Percentiles rank a stretch among this genome's conserved stretches.
Conservation (phyloP, 2,888 invertebrate genomes). For the Drosophila fulvimacula region DNA sequence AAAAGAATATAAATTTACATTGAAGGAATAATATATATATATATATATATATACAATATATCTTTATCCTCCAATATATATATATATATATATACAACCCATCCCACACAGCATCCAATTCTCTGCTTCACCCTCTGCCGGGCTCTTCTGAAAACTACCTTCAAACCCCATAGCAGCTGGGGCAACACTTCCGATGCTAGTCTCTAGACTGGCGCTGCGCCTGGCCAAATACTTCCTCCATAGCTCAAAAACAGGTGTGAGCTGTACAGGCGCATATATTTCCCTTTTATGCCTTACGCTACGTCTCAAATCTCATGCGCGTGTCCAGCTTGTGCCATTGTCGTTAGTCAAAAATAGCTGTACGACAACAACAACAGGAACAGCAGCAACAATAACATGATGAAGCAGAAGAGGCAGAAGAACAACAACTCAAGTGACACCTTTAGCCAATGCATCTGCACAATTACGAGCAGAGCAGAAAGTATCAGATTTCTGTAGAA, state of each 20-base stretch:
- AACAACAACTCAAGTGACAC: conserved; percentile 73
- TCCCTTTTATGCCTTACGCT: conserved; percentile 18
- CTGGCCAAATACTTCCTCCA: conserved; percentile 31
- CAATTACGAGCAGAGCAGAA: conserved; percentile 71
- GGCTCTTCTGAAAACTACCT: neutral
- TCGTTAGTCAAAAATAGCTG: conserved; percentile 70
- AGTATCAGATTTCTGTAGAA: conserved; percentile 77
- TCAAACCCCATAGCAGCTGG: conserved; percentile 30
- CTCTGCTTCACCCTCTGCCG: neutral
- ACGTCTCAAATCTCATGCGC: conserved; percentile 64
- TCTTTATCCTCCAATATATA: too few relatives aligned
- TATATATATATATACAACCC: neutral
- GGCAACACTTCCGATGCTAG: conserved; percentile 37
- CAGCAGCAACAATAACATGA: conserved; percentile 42
- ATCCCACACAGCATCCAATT: too few relatives aligned
- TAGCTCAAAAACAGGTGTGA: conserved; percentile 46
- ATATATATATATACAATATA: too few relatives aligned
- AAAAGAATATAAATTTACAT: too few relatives aligned
- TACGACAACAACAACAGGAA: conserved; percentile 52
- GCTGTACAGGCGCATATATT: conserved; percentile 1
- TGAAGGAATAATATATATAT: too few relatives aligned
- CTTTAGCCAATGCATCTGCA: conserved; percentile 78
- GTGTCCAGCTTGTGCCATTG: conserved; percentile 74
- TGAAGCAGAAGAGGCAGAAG: conserved; percentile 19
- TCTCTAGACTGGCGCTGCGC: conserved; percentile 16